Percentiles rank a stretch among this genome's conserved stretches.
Conservation (phyloP, 2,888 invertebrate genomes). For the Catocala sponsa region DNA sequence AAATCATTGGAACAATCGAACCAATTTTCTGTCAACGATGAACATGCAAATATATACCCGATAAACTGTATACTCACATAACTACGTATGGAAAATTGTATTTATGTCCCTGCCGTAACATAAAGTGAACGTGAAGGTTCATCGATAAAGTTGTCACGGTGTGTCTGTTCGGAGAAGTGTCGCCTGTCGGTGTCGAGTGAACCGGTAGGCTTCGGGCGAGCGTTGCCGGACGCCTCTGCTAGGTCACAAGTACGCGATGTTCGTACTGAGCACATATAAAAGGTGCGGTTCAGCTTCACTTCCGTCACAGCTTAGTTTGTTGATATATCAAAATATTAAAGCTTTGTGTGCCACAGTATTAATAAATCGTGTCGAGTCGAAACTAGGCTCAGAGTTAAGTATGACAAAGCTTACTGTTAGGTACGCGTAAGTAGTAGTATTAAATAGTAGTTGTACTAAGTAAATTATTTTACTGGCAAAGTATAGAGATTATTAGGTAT, state of each 20-base stretch:
- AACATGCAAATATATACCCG: neutral
- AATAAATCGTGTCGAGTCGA: too few relatives aligned
- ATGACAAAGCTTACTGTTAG: too few relatives aligned
- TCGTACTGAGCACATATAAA: slow-evolving; percentile 9
- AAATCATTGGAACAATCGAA: slow-evolving; percentile 62
- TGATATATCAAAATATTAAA: slow-evolving; percentile 15
- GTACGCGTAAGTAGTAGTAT: too few relatives aligned
- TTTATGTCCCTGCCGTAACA: neutral
- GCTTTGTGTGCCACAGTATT: neutral
- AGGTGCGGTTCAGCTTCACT: slow-evolving; percentile 37
- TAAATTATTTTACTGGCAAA: too few relatives aligned
- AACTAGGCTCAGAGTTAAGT: too few relatives aligned
- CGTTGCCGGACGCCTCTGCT: neutral
- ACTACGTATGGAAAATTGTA: neutral
- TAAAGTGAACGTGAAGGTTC: neutral
- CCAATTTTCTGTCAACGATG: slow-evolving; percentile 49
- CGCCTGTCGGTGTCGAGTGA: neutral
- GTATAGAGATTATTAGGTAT: too few relatives aligned
- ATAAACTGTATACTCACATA: neutral
- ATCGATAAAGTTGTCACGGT: slow-evolving; percentile 3
- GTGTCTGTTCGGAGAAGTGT: neutral
- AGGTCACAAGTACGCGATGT: slow-evolving; percentile 6
- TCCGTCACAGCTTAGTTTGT: slow-evolving; percentile 19
- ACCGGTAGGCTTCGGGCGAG: neutral
- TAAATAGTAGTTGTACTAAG: too few relatives aligned